Percentiles rank a stretch among this genome's conserved stretches.
Conservation (phyloP, 2,797 vertebrate genomes). For the Thaleichthys pacificus region DNA sequence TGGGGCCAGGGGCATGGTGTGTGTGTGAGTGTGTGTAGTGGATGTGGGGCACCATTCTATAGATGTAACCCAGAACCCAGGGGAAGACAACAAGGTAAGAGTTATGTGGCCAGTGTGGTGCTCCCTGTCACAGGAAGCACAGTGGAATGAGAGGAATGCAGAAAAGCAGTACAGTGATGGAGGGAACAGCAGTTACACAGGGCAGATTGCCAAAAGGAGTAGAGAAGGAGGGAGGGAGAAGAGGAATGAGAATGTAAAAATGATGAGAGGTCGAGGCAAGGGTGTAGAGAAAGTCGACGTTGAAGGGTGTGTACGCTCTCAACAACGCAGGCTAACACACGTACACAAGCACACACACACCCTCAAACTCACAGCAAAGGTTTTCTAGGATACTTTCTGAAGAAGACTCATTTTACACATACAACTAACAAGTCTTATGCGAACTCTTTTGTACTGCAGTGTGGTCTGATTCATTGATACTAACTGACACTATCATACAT, state of each 20-base stretch:
- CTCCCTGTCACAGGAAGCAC: slow-evolving; percentile 72
- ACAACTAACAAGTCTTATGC: no score
- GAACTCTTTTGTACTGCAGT: no score
- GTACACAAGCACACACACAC: slow-evolving; percentile 13
- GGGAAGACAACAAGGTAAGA: slow-evolving; percentile 55
- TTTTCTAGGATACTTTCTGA: no score
- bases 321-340: no score
- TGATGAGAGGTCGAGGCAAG: background rate
- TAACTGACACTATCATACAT: no score
- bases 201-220: slow-evolving; percentile 61
- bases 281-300: no score
- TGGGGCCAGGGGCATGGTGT: no score
- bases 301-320: no score
- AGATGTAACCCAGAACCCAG: background rate
- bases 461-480: no score
- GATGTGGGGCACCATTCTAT: slow-evolving; percentile 36
- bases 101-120: slow-evolving; percentile 58
- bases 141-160: slow-evolving; percentile 75
- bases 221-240: slow-evolving; percentile 7
- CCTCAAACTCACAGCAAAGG: background rate
- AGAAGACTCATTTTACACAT: no score
- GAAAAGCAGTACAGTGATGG: slow-evolving; percentile 66
- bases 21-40: background rate
- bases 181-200: slow-evolving; percentile 63
- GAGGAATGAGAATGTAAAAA: slow-evolving; percentile 19